Base-by-base conservation (phyloP, 2,113 vertebrate genomes). In the zebrafish (Danio rerio) region DNA sequence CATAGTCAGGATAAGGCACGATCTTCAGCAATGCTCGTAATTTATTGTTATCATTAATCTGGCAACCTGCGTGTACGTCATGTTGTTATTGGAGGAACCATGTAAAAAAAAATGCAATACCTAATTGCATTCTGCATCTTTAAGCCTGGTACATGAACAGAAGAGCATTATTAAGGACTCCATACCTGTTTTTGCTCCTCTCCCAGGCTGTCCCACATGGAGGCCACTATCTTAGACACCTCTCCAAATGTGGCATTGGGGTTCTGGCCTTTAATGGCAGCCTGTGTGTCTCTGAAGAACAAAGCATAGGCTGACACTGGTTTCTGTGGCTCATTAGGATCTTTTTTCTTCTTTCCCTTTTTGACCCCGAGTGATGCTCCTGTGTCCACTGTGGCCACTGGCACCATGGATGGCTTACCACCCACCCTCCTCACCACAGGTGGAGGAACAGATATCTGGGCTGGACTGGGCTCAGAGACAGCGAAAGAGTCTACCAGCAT, bases 121-220 rank as follows among this genome's bases (percentile, higher is more conserved):
- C 31, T 31, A 31, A 3, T n/a, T n/a, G n/a, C n/a, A 31, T 3
- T 2, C 31, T 31, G 31, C 31, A 31, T 3, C 31, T 31, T 31
- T 31, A 31, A 31, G 31, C 31, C 31, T 31, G 31, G 31, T 31
- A 31, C 31, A 31, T 31, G 31, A 31, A 31, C 31, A 31, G 31
- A 31, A 31, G 3, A 31, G 31, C 31, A 31, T n/a, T n/a, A n/a
- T n/a, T n/a, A n/a, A n/a, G n/a, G n/a, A n/a, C n/a, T n/a, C n/a
- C n/a, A n/a, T 31, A 52, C 96, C 93, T 98, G 96, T 84, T 98
- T 98, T 87, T 98, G 96, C 62, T 98, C 96, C 80, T 97, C 96
- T 43, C 96, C 96, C 71, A 98, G 91, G 85, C 96, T 97, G 92
- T 98, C 96, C 96, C 96, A 98, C 96, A 98, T 98, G 59, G 96